A percentile compares a stretch with the other conserved stretches of the same genome.
Conservation (phyloP, 2,888 invertebrate species). For the Yponomeuta plumbellus region DNA sequence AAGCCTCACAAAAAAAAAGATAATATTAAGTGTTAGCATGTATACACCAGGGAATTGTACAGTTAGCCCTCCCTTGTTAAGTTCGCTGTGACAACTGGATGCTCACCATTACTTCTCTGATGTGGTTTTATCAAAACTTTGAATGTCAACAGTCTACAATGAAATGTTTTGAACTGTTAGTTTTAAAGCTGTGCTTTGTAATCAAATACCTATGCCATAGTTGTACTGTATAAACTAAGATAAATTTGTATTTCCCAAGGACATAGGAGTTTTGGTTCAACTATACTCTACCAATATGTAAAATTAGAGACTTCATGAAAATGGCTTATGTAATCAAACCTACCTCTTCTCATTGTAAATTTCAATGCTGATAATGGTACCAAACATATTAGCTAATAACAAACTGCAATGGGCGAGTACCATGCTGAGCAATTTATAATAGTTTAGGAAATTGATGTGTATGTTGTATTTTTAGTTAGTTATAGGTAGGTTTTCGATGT, state of each 20-base stretch:
- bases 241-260: conserved; percentile 45
- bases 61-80: conserved; percentile 76
- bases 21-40: conserved; percentile 76
- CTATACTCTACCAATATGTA: conserved; percentile 54
- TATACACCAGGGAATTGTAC: conserved; percentile 75
- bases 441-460: conserved; percentile 67
- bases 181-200: conserved; percentile 62
- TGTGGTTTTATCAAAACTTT: conserved; percentile 66
- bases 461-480: conserved; percentile 77
- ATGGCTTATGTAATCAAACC: conserved; percentile 67
- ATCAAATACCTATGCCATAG: conserved; percentile 43
- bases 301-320: conserved; percentile 69
- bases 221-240: conserved; percentile 40
- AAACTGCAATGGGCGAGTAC: conserved; percentile 34
- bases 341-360: conserved; percentile 74
- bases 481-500: conserved; percentile 75
- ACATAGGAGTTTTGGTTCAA: conserved; percentile 66
- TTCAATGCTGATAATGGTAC: conserved; percentile 71
- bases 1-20: conserved; percentile 62
- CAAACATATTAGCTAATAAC: conserved; percentile 66
- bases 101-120: conserved; percentile 60
- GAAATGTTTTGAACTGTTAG: conserved; percentile 18
- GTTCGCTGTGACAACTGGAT: conserved; percentile 73
- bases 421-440: conserved; percentile 40
- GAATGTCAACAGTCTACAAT: conserved; percentile 35